A percentile compares a stretch with the other conserved stretches of the same genome.
Evolutionary conservation across 2,888 invertebrate genomes (phyloP).

Genomic region (Arctia plantaginis): DNA sequence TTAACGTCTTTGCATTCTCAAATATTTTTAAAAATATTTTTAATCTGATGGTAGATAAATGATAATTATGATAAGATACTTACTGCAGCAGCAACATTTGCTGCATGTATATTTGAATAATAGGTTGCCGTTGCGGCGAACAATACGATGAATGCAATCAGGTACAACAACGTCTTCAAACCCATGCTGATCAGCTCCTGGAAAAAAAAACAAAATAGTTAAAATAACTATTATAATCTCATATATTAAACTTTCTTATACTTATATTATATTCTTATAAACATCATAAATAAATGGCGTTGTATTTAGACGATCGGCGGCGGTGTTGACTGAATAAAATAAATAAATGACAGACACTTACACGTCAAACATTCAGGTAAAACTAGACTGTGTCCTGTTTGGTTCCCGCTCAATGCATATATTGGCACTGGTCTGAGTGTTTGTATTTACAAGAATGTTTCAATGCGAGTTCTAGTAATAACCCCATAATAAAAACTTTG

Average conservation of each 20-base stretch:
- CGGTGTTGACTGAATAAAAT: not conserved
- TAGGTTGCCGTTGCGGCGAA: constrained; percentile 86
- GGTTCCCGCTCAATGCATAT: not conserved
- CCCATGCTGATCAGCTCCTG: constrained; percentile 94
- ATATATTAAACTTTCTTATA: not conserved
- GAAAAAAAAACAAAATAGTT: constrained; percentile 57
- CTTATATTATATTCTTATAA: not conserved
- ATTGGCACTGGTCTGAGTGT: not conserved
- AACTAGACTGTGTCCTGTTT: not conserved
- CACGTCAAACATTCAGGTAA: not conserved
- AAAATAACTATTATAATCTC: not conserved
- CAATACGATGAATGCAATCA: constrained; percentile 93
- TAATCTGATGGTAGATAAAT: not conserved
- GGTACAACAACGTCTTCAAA: constrained; percentile 89
- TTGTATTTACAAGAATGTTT: not conserved
- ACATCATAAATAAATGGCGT: not conserved
- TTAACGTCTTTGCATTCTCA: not conserved
- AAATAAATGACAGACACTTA: too few relatives aligned
- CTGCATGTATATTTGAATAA: constrained; percentile 68
- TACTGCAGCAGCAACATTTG: constrained; percentile 93
- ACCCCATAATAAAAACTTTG: not conserved
- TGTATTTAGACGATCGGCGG: not conserved
- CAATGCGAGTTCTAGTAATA: not conserved
- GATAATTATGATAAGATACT: constrained; percentile 64
- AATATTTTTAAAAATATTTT: not conserved